Conservation (phyloP, 1,140 invertebrate genomes). For the Cheumatopsyche charites region DNA sequence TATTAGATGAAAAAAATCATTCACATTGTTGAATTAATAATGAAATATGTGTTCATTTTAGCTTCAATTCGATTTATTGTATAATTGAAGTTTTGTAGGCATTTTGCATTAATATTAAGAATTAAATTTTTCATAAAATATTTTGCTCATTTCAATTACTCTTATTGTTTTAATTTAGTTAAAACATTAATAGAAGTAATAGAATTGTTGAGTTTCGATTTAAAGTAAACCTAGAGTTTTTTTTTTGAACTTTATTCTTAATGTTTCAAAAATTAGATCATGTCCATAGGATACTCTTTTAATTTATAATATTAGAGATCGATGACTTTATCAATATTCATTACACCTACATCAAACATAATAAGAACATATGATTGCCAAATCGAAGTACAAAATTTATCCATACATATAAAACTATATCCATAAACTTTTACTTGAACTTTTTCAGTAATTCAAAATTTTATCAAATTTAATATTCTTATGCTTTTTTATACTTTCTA, state of each 20-base stretch:
- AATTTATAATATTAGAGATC: too few relatives aligned
- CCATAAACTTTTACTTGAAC: neutral
- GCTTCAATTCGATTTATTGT: neutral
- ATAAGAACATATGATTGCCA: constrained; percentile 25
- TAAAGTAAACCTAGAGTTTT: neutral
- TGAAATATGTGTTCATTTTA: constrained; percentile 15
- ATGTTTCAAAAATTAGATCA: too few relatives aligned
- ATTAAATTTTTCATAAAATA: too few relatives aligned
- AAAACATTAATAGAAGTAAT: constrained; percentile 19
- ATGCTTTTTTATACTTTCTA: neutral
- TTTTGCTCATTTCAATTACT: constrained; percentile 3
- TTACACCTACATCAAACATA: too few relatives aligned
- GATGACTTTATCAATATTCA: too few relatives aligned
- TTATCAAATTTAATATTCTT: neutral
- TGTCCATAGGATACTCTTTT: too few relatives aligned
- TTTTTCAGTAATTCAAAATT: neutral
- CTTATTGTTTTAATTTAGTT: constrained; percentile 13
- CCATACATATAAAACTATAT: neutral
- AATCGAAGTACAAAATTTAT: constrained; percentile 41
- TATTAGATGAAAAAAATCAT: neutral
- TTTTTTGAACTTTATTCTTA: neutral
- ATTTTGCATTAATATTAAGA: neutral
- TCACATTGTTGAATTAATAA: constrained; percentile 9
- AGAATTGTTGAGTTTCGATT: neutral
- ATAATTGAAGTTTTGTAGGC: neutral